Evolutionary conservation across 2,797 vertebrate species (phyloP), one percentile per base, ranked within the genome.

Genomic region (Malurus splendens): DNA sequence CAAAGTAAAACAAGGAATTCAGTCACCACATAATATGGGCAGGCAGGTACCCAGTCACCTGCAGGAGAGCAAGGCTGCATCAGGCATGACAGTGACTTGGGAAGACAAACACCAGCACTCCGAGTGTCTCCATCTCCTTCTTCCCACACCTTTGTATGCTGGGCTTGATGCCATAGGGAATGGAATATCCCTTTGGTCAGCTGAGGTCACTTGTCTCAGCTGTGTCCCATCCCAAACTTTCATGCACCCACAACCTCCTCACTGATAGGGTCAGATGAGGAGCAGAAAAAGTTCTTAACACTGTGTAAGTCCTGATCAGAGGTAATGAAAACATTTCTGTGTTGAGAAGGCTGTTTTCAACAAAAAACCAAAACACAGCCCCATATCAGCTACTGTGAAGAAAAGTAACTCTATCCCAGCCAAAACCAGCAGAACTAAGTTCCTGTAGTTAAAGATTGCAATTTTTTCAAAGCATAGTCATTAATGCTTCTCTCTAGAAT

Each of bases 151-250:
- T 33, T 76, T 30, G 13, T 55, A 11, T n/a, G n/a, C 6, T 62
- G n/a, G 13, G 14, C 20, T 20, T 25, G 62, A 25, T 41, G 30
- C 41, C 47, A 33, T 14, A 18, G 0, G 0, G 4, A 30, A 8
- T 25, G 30, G 55, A 60, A 60, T 41, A 47, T 30, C 9, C 3
- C 24, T 20, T 33, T 12, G 32, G 25, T n/a, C n/a, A 55, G 17
- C 0, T 61, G 30, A 25, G n/a, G 33, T 61, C 18, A 44, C 27
- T 45, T 73, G n/a, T 19, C 16, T 38, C 18, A 23, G 10, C 18
- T 74, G 23, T 12, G 6, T 66, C 12, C 23, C 18, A 22, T 33
- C 33, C 30, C 30, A 36, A 15, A 3, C 8, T 42, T 33, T 32
- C 12, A 48, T 6, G 5, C 6, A 54, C 11, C 9, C 18, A 24